Evolutionary conservation across 2,113 vertebrate genomes (phyloP), one percentile per base, ranked within the genome.

Genomic region (Harpagus bidentatus): DNA sequence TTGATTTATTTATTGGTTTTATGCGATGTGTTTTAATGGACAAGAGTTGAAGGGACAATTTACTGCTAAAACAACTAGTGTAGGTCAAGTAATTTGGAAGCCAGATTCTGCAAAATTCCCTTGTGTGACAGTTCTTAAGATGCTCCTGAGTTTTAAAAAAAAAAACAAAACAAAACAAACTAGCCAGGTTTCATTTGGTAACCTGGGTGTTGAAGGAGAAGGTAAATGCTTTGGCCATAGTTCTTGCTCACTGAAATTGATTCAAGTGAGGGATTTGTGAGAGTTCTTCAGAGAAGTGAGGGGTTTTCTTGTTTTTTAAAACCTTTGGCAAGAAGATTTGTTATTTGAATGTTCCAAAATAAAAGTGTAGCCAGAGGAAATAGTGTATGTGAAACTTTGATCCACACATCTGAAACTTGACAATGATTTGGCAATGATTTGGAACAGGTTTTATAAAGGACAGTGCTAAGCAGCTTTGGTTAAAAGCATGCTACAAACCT

Each of bases 311-410:
- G 23, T 11, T 76, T 84, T 79, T 70, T 56, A 16, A 79, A 87
- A 52, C n/a, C 11, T 72, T 67, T 94, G 73, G 65, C 62, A 84
- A 84, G 92, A 71, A 79, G 17, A 43, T 85, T 67, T 66, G 55
- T 83, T 88, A 69, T 70, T 93, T 86, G 53, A 76, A 56, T 59
- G 38, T 90, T 93, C 58, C 53, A 82, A 88, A 93, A 84, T 70
- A 86, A 76, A 95, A 93, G 29, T 16, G 18, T 82, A 70, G 67
- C 90, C 74, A 86, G 62, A 90, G 66, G 93, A 95, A 95, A 77
- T 43, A 80, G 25, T 9, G 3, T 72, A 65, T 70, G 53, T 86
- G 63, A 66, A 90, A 70, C 74, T 78, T 93, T 88, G 79, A 82
- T 95, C 86, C 74, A 31, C 16, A 10, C 71, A 36, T 69, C 66